A percentile compares a stretch with the other conserved stretches of the same genome.
Conservation (phyloP, 1,140 invertebrate genomes). For the Micrasema longulum region DNA sequence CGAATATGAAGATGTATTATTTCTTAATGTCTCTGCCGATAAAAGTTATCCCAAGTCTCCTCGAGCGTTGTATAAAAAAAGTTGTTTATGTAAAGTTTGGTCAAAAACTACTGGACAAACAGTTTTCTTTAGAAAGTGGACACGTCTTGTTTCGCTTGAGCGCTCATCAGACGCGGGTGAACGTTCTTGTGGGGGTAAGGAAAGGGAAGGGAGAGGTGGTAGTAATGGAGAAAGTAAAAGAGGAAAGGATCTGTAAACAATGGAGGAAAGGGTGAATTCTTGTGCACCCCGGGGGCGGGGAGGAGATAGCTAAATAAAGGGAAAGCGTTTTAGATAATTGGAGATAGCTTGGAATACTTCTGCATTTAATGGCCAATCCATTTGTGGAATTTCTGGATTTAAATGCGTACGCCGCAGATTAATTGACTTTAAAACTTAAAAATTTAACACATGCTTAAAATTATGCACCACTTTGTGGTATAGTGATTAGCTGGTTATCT, state of each 20-base stretch:
- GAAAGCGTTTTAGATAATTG: constrained; percentile 40
- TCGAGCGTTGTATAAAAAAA: not conserved
- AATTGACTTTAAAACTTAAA: not conserved
- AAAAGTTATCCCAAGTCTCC: not conserved
- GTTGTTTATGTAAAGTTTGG: constrained; percentile 18
- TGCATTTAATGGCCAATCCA: constrained; percentile 30
- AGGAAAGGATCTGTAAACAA: constrained; percentile 36
- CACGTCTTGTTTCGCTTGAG: constrained; percentile 31
- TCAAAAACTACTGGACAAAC: constrained; percentile 12
- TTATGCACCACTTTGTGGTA: too few relatives aligned
- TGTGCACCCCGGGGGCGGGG: not conserved
- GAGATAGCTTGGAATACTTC: constrained; percentile 23
- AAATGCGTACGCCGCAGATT: constrained; percentile 2
- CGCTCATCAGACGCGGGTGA: constrained; percentile 22
- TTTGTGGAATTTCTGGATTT: constrained; percentile 14
- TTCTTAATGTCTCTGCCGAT: too few relatives aligned
- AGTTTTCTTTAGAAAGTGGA: constrained; percentile 30
- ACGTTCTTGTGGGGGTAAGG: not conserved
- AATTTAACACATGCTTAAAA: too few relatives aligned
- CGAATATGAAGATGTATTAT: too few relatives aligned
- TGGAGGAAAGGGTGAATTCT: constrained; percentile 16
- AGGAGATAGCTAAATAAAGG: constrained; percentile 43
- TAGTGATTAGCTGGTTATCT: too few relatives aligned
- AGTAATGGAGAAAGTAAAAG: constrained; percentile 16
- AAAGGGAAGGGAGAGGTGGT: constrained; percentile 14